phyloP scores from a whole-genome alignment of 2,113 vertebrate genomes.

The Lonchura striata region DNA sequence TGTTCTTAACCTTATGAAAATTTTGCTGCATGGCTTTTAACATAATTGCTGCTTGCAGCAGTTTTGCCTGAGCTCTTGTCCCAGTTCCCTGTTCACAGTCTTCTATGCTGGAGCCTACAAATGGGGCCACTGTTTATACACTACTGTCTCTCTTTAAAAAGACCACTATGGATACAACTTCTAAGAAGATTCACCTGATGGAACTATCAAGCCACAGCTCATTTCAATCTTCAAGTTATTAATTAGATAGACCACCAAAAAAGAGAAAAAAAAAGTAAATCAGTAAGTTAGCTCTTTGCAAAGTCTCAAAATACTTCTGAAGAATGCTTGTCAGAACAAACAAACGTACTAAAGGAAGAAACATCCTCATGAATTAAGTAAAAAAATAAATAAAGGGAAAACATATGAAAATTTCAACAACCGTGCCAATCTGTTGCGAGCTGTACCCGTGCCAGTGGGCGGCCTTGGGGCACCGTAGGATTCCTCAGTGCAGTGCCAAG shows the following conservation, averaged over 20 bases:
- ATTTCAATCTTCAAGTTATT: neutral
- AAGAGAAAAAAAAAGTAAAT: neutral
- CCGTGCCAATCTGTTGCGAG: constrained; percentile 62
- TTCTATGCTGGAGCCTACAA: neutral
- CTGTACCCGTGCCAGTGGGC: constrained; percentile 70
- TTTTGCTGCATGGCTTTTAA: neutral
- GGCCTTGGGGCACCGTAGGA: constrained; percentile 69
- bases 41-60: neutral
- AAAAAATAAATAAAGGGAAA: constrained; percentile 47
- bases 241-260: neutral
- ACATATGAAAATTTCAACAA: constrained; percentile 32
- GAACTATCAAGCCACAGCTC: neutral
- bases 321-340: constrained; percentile 26
- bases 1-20: neutral
- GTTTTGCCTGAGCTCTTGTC: neutral
- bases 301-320: neutral
- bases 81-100: neutral
- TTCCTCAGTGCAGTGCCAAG: constrained; percentile 76
- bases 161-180: neutral
- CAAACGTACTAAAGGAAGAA: neutral
- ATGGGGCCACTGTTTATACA: neutral
- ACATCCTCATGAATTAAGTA: constrained; percentile 41
- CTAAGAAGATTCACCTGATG: neutral
- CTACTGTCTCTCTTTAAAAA: neutral
- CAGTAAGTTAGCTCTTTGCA: neutral